Evolutionary conservation across 2,797 vertebrate species (phyloP), one percentile per base, ranked within the genome.

Genomic region (Crocodylus rhombifer): DNA sequence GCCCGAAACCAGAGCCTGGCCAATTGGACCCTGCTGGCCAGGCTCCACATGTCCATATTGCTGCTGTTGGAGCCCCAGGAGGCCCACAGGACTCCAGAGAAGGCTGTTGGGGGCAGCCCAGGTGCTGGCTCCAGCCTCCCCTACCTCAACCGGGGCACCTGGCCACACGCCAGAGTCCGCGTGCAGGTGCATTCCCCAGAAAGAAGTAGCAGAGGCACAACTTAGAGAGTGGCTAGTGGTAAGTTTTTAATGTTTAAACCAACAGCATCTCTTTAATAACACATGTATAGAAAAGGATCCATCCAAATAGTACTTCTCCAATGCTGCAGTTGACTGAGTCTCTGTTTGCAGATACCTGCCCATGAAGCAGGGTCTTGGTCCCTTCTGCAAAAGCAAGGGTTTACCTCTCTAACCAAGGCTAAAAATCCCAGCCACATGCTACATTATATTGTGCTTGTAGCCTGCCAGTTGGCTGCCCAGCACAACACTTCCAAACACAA

Each of bases 351-450:
- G 16, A 91, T 94, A 80, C 84, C 80, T 82, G 77, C 92, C 88
- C 91, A 95, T 84, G 87, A 87, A 14, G 20, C 23, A 14, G 21
- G 6, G 77, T 87, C 93, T 96, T 96, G 96, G 89, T 80, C 95
- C 93, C 95, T 95, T 95, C 95, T 96, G 62, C 12, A 91, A 90
- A 90, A 96, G 93, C 95, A 96, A 95, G 95, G 96, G 90, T 96
- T 96, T 93, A 92, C 77, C 1, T 13, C 60, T 85, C 95, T 91
- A 90, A 94, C 92, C 92, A 96, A 95, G 96, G 88, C 85, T 86
- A 56, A 88, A 93, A 95, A 93, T 95, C 96, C 91, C 93, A 93
- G 96, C 88, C 91, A 88, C 93, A 94, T 36, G 51, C 95, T 91
- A 90, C 36, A 7, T 71, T 73, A 95, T 90, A 95, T 92, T 95